Percentiles rank a stretch among this genome's conserved stretches.
phyloP scores from a whole-genome alignment of 2,113 vertebrate species.

The Rhynchopsitta pachyrhyncha region DNA sequence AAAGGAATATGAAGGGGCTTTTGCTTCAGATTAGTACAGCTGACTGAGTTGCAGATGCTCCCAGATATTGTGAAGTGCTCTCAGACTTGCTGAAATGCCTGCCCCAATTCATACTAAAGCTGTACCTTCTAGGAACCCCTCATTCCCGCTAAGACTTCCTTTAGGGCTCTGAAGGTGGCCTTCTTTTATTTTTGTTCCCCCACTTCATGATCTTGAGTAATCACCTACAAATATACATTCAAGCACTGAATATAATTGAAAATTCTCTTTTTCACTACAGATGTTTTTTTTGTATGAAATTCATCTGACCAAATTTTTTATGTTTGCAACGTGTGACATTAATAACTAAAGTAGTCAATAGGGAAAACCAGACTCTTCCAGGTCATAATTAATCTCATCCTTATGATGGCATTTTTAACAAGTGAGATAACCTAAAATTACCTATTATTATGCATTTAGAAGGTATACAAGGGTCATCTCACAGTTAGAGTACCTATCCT shows the following conservation, averaged over 20 bases:
- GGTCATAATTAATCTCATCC: not conserved
- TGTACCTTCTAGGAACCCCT: not conserved
- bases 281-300: not conserved
- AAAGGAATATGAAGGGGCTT: not conserved
- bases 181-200: not conserved
- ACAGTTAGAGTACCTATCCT: not conserved
- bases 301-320: not conserved
- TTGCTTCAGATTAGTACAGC: not conserved
- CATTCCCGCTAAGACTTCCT: not conserved
- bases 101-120: not conserved
- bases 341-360: not conserved
- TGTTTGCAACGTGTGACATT: not conserved
- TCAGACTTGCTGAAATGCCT: not conserved
- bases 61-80: not conserved
- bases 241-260: not conserved
- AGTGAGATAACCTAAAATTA: not conserved
- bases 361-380: not conserved
- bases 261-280: not conserved
- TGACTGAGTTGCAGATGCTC: not conserved
- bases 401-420: not conserved
- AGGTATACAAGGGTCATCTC: not conserved
- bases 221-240: not conserved
- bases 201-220: not conserved
- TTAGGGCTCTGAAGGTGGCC: not conserved
- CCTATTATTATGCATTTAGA: not conserved